phyloP scores from a whole-genome alignment of 2,797 vertebrate species.

The Micromesistius poutassou region DNA sequence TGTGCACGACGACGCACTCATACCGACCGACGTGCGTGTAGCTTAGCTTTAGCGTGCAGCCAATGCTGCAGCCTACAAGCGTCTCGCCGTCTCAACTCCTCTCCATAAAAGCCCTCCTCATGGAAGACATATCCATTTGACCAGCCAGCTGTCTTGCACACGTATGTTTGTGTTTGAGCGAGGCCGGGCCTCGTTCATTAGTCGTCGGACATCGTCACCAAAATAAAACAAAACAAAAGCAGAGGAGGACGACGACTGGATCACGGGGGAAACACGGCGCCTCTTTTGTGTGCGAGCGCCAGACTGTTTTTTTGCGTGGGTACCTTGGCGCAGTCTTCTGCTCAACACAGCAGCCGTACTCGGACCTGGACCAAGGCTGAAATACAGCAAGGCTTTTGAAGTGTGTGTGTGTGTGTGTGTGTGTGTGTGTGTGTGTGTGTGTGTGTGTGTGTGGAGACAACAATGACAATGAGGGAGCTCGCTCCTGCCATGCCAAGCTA shows the following conservation, averaged over 20 bases:
- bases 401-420: conserved; percentile 5
- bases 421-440: no score
- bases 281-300: conserved; percentile 14
- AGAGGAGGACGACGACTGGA: conserved; percentile 6
- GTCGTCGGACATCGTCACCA: not conserved
- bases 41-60: not conserved
- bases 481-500: conserved; percentile 25
- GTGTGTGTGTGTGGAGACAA: no score
- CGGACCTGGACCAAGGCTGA: conserved; percentile 8
- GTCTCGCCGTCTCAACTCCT: not conserved
- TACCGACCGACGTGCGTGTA: not conserved
- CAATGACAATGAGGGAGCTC: conserved; percentile 3
- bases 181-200: not conserved
- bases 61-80: not conserved
- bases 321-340: not conserved
- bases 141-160: not conserved
- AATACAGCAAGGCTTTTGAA: conserved; percentile 11
- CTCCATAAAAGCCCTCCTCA: not conserved
- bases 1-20: conserved; percentile 33
- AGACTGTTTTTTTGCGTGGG: not conserved
- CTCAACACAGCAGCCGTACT: not conserved
- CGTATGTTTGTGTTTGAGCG: not conserved
- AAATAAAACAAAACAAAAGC: not conserved
- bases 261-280: conserved; percentile 3
- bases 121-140: not conserved